phyloP scores from a whole-genome alignment of 2,888 invertebrate species.

The Spodoptera littoralis region DNA sequence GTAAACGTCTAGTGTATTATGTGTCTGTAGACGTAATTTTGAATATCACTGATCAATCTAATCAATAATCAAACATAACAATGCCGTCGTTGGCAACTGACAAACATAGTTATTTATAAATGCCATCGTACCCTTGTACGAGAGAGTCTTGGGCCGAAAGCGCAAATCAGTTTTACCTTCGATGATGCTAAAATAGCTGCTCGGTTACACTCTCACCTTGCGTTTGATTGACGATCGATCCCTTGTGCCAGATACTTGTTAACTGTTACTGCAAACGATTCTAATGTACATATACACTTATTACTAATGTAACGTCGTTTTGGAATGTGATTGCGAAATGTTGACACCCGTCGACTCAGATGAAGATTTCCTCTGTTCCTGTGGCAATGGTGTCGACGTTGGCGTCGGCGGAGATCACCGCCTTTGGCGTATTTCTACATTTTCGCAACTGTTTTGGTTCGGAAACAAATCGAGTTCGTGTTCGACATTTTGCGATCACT shows the following conservation, averaged over 20 bases:
- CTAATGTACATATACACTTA: conserved; percentile 66
- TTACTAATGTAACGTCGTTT: conserved; percentile 64
- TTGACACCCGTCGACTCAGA: conserved; percentile 58
- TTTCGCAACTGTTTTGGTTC: conserved; percentile 82
- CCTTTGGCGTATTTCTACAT: conserved; percentile 78
- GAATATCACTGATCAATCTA: conserved; percentile 33
- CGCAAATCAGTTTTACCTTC: conserved; percentile 88
- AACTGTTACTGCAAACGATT: conserved; percentile 80
- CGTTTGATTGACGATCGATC: conserved; percentile 89
- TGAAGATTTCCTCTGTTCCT: conserved; percentile 68
- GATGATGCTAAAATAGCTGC: conserved; percentile 87
- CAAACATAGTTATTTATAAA: conserved; percentile 85
- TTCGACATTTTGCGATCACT: conserved; percentile 87
- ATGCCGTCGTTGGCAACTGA: conserved; percentile 79
- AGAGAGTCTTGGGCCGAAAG: conserved; percentile 87
- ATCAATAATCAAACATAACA: conserved; percentile 67
- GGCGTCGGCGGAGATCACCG: conserved; percentile 58
- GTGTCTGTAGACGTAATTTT: conserved; percentile 55
- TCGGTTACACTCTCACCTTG: conserved; percentile 88
- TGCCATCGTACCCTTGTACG: conserved; percentile 83
- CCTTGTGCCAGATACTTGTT: conserved; percentile 87
- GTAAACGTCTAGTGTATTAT: conserved; percentile 31
- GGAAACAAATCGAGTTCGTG: conserved; percentile 86
- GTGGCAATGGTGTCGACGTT: conserved; percentile 59
- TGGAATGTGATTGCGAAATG: conserved; percentile 66